Evolutionary conservation across 23 tunicate genomes (phyloP).

Genomic region (Phallusia fumigata): DNA sequence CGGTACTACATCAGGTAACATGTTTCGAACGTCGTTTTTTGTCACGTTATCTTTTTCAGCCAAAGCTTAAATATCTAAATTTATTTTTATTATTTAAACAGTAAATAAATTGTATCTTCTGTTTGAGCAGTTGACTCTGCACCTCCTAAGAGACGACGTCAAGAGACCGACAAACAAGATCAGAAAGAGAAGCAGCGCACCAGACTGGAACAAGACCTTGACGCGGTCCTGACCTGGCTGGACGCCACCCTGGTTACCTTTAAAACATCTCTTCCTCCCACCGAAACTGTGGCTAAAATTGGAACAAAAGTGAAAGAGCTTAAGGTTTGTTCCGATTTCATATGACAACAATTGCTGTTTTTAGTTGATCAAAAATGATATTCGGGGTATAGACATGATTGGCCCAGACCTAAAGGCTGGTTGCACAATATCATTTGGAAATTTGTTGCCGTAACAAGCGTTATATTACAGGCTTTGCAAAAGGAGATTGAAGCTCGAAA

Average conservation of each 20-base stretch:
- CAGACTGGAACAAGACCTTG: conserved; percentile 45
- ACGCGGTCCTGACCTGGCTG: conserved; percentile 45
- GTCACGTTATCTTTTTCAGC: no score
- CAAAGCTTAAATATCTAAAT: no score
- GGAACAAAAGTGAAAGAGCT: conserved; percentile 24
- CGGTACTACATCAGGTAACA: neutral
- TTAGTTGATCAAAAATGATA: no score
- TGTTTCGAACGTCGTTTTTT: neutral
- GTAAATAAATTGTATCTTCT: no score
- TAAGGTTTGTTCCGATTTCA: no score
- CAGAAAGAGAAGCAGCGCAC: conserved; percentile 15
- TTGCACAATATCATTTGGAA: no score
- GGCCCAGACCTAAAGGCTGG: no score
- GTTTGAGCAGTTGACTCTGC: neutral
- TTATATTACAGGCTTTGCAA: conserved; percentile 21
- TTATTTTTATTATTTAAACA: no score
- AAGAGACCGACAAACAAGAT: conserved; percentile 5
- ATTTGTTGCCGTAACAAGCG: no score
- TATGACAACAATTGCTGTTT: no score
- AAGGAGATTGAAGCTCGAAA: conserved; percentile 56
- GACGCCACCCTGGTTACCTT: conserved; percentile 20
- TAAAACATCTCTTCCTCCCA: conserved; percentile 11
- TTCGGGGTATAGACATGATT: no score
- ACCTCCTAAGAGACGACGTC: conserved; percentile 3
- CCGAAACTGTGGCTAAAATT: conserved; percentile 25